phyloP scores from a whole-genome alignment of 2,888 invertebrate species.

The Sabatieria punctata region DNA sequence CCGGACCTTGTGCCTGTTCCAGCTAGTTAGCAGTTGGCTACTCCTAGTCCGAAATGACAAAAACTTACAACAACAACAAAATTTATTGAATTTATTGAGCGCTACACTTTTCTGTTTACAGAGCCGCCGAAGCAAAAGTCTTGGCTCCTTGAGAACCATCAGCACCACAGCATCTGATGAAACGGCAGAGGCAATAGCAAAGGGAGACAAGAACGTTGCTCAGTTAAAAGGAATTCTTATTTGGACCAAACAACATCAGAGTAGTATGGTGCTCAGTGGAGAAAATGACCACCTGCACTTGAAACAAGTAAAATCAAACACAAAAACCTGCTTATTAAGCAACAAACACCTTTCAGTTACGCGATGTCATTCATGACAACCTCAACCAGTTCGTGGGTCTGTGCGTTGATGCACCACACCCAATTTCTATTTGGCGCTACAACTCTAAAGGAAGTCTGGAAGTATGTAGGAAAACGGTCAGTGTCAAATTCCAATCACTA shows the following conservation, averaged over 20 bases:
- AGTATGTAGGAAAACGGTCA: neutral
- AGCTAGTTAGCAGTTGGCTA: no score
- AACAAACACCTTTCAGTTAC: slow-evolving; percentile 3
- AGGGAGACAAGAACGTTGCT: slow-evolving; percentile 4
- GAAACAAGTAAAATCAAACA: no score
- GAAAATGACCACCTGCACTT: slow-evolving; percentile 3
- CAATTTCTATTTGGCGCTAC: slow-evolving; percentile 1
- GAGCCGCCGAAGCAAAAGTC: slow-evolving; percentile 6
- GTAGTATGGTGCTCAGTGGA: slow-evolving; percentile 1
- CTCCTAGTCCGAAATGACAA: no score
- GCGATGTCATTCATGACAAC: neutral
- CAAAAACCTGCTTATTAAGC: no score
- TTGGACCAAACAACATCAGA: slow-evolving; percentile 3
- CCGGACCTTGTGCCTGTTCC: no score
- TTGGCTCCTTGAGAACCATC: slow-evolving; percentile 6
- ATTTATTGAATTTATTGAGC: no score
- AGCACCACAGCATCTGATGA: slow-evolving; percentile 6
- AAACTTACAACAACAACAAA: no score
- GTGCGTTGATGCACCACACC: slow-evolving; percentile 1
- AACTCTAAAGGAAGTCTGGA: slow-evolving; percentile 2
- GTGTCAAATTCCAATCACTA: neutral
- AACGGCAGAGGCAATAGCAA: slow-evolving; percentile 9
- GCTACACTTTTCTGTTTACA: no score
- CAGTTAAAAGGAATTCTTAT: no score
- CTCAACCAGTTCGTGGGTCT: slow-evolving; percentile 1